These are phyloP conservation scores for Sinocyclocheilus grahami DNA, from an alignment of 2,113 vertebrate species.

Conservation along the genomic window DNA sequence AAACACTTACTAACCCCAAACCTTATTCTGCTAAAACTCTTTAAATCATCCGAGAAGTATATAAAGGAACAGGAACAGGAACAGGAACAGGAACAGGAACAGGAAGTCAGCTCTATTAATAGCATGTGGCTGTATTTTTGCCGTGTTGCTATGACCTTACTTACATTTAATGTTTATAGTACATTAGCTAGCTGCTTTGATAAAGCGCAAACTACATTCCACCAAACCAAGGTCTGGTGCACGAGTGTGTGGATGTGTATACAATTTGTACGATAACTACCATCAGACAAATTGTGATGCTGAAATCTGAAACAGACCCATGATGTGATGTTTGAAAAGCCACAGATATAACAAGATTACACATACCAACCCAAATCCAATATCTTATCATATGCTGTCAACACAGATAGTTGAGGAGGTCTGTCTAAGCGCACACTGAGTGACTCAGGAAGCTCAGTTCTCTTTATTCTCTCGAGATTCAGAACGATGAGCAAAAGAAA, in stretches of 20 bases:
- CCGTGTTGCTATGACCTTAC: neutral
- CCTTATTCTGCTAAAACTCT: neutral
- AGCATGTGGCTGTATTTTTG: neutral
- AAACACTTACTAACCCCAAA: too few relatives aligned
- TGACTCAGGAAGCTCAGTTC: neutral
- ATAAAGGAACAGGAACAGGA: constrained; percentile 9
- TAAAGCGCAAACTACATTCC: neutral
- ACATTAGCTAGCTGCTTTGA: neutral
- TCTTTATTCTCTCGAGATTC: neutral
- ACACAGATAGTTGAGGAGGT: constrained; percentile 22
- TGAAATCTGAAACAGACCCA: neutral
- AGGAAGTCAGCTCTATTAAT: constrained; percentile 55
- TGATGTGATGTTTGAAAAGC: neutral
- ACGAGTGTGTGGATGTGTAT: neutral
- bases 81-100: constrained; percentile 36
- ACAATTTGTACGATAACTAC: neutral
- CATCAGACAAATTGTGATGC: neutral
- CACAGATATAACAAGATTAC: constrained; percentile 11
- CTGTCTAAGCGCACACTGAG: neutral
- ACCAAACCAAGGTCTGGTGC: neutral
- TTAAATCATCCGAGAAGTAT: constrained; percentile 15
- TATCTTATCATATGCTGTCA: constrained; percentile 13
- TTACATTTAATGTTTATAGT: neutral
- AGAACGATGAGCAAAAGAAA: neutral
- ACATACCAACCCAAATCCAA: constrained; percentile 6